These are phyloP conservation scores for Dromococcyx pavoninus DNA, from an alignment of 2,797 vertebrate species.

Conservation along the genomic window DNA sequence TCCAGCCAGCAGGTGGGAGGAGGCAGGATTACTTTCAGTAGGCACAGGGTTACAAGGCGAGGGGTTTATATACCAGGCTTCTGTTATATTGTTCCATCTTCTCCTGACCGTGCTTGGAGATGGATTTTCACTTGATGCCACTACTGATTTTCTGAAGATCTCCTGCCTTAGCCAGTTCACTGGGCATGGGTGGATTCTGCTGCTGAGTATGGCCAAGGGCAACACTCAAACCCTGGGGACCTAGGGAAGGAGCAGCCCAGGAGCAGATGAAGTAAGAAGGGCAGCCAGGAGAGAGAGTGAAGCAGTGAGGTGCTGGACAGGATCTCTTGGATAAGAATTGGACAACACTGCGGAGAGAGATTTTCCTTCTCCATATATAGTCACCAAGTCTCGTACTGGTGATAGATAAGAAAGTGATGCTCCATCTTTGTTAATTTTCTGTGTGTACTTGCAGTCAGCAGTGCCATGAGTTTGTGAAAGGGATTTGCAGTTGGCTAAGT, in stretches of 20 bases:
- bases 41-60: neutral
- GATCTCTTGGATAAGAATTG: neutral
- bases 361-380: neutral
- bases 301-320: neutral
- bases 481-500: slow-evolving; percentile 41
- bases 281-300: neutral
- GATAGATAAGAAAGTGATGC: neutral
- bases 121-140: neutral
- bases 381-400: neutral
- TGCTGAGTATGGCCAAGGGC: neutral
- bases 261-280: neutral
- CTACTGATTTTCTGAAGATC: neutral
- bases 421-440: slow-evolving; percentile 19
- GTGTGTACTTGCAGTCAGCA: neutral
- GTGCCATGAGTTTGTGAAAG: neutral
- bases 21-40: neutral
- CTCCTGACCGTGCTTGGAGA: neutral
- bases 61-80: neutral
- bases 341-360: neutral
- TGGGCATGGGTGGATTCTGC: neutral
- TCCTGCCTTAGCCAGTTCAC: neutral
- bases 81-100: neutral
- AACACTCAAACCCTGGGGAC: neutral
- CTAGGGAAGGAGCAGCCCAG: neutral
- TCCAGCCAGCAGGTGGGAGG: neutral